Base-by-base conservation (phyloP, 2,797 vertebrate species). In the Hyperoplus immaculatus region DNA sequence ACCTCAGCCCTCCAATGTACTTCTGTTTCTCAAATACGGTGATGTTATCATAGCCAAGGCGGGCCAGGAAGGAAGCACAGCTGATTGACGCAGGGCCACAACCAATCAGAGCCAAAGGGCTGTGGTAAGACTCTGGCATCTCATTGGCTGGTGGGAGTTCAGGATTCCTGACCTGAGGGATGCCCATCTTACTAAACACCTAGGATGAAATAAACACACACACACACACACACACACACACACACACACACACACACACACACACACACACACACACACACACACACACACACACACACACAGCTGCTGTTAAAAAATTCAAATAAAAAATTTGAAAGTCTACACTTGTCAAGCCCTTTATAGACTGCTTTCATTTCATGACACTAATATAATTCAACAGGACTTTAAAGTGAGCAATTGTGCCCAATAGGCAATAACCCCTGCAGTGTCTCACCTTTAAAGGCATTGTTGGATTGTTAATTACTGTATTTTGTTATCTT, bases 151-250 rank as follows among this genome's bases (percentile, higher is more conserved):
- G 91, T 51, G 95, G 96, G 50, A 98, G 93, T 5, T 92, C 92
- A 39, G 96, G 97, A 83, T 95, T 96, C 83, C 96, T 94, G 83
- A 97, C 93, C 82, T 99, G 97, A 86, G 97, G 93, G 65, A 99
- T 96, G 61, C 96, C 97, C 97, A 99, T 99, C 83, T 95, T 96
- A 93, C 96, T 97, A 85, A 99, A 99, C 38, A 99, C 94, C 98
- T 99, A 82, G 10, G 5, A 75, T 70, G 15, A 57, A 18, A 50
- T 75, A 43, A 15, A 70, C 4, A 73, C 7, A 10, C 4, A 29
- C 29, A 29, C 29, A 29, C 29, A 29, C 29, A 29, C 29, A 29
- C 29, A 29, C 29, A 29, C 29, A 29, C 29, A 29, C 29, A 29
- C 29, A 29, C 29, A 29, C 29, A 29, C 29, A 29, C 29, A 21